Conservation (phyloP, 2,888 invertebrate genomes). For the Sturmia bella region DNA sequence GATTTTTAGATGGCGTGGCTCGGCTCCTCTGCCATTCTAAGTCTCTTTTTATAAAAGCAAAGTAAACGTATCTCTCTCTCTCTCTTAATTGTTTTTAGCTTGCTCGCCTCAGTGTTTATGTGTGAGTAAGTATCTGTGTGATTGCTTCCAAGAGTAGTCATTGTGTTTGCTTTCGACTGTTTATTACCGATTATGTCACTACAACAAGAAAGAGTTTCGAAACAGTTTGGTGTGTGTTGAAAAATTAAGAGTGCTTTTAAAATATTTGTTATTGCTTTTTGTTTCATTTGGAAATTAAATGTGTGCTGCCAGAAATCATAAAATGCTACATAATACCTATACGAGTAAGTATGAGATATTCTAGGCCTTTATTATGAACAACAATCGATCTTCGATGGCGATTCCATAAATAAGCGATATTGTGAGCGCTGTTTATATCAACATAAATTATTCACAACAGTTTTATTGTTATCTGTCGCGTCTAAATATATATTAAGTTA, state of each 20-base stretch:
- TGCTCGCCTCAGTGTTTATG: not conserved
- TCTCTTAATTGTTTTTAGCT: slow-evolving; percentile 23
- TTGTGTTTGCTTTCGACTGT: slow-evolving; percentile 47
- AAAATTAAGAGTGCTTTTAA: slow-evolving; percentile 43
- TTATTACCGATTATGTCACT: slow-evolving; percentile 58
- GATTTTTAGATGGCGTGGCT: slow-evolving; percentile 25
- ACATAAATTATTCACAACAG: too few relatives aligned
- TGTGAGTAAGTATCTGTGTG: slow-evolving; percentile 16
- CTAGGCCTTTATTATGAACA: too few relatives aligned
- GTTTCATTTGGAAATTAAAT: not conserved
- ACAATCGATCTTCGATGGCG: too few relatives aligned
- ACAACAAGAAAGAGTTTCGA: slow-evolving; percentile 52
- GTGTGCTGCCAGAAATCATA: slow-evolving; percentile 48
- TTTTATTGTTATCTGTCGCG: too few relatives aligned
- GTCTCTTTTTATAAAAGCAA: not conserved
- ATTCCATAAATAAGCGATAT: too few relatives aligned
- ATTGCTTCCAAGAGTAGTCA: not conserved
- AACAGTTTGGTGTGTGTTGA: slow-evolving; percentile 42
- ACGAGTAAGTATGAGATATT: too few relatives aligned
- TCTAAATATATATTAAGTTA: too few relatives aligned
- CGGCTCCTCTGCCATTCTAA: slow-evolving; percentile 5
- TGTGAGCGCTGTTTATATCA: too few relatives aligned
- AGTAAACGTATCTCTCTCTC: not conserved
- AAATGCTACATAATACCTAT: too few relatives aligned
- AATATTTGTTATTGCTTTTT: slow-evolving; percentile 19